Evolutionary conservation across 2,797 vertebrate species (phyloP).

Genomic region (Holocentrus rufus): DNA sequence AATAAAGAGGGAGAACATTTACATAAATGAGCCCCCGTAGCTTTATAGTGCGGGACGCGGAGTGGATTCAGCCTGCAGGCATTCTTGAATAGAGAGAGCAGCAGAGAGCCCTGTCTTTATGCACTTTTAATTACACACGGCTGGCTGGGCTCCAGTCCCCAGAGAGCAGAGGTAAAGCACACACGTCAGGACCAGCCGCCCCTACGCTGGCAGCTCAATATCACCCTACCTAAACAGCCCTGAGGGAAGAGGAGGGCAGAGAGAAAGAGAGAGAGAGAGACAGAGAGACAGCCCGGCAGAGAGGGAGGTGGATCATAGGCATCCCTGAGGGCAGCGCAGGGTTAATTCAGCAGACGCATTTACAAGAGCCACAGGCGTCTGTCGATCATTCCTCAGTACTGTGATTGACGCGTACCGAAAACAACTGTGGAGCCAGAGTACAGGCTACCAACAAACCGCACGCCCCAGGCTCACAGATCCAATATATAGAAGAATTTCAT

Average conservation of each 20-base stretch:
- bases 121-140: constrained; percentile 78
- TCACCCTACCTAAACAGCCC: constrained; percentile 65
- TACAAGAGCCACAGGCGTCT: constrained; percentile 62
- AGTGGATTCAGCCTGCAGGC: constrained; percentile 54
- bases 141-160: constrained; percentile 70
- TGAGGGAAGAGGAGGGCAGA: constrained; percentile 13
- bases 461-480: not conserved
- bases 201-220: constrained; percentile 47
- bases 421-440: constrained; percentile 31
- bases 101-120: constrained; percentile 74
- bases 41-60: constrained; percentile 56
- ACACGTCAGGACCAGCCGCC: constrained; percentile 61
- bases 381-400: constrained; percentile 54
- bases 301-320: constrained; percentile 41
- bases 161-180: constrained; percentile 60
- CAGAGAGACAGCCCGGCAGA: constrained; percentile 1
- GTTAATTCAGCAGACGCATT: constrained; percentile 63
- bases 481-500: not conserved
- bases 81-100: constrained; percentile 55
- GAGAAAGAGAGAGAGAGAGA: too few relatives aligned
- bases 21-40: constrained; percentile 55
- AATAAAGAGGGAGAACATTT: constrained; percentile 46
- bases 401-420: constrained; percentile 42
- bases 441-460: constrained; percentile 19
- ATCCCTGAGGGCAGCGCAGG: constrained; percentile 26